Percentiles rank a stretch among this genome's conserved stretches.
Conservation (phyloP, 2,113 vertebrate genomes). For the Alosa alosa region DNA sequence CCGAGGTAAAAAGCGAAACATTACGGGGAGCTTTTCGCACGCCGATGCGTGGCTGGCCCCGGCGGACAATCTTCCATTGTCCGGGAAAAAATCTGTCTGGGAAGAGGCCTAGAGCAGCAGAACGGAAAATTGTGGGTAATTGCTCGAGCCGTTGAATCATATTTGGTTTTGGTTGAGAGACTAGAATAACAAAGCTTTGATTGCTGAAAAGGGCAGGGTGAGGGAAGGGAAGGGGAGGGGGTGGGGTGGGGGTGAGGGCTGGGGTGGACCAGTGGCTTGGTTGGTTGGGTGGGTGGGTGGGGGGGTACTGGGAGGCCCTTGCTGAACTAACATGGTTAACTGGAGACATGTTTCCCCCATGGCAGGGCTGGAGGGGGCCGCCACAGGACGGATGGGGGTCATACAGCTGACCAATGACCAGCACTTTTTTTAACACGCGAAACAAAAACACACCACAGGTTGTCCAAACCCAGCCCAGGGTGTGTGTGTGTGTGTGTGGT, state of each 20-base stretch:
- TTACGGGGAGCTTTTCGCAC: constrained; percentile 33
- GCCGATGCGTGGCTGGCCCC: neutral
- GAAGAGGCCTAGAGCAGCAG: constrained; percentile 51
- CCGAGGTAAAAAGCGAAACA: neutral
- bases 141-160: constrained; percentile 68
- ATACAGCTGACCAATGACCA: neutral
- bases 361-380: neutral
- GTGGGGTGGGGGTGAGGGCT: neutral
- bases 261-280: neutral
- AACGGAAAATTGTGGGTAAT: constrained; percentile 73
- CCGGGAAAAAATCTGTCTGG: constrained; percentile 18
- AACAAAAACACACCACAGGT: neutral
- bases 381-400: constrained; percentile 38
- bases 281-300: neutral
- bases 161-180: constrained; percentile 71
- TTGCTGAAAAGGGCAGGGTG: constrained; percentile 68
- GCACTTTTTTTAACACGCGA: neutral
- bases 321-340: constrained; percentile 65
- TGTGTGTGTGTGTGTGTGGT: too few species aligned
- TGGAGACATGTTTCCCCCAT: constrained; percentile 67
- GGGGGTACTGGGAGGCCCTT: constrained; percentile 49
- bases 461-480: neutral
- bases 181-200: constrained; percentile 72
- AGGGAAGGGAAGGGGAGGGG: constrained; percentile 20
- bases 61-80: constrained; percentile 66